phyloP scores from a whole-genome alignment of 2,888 invertebrate genomes.

The Diploptera punctata region DNA sequence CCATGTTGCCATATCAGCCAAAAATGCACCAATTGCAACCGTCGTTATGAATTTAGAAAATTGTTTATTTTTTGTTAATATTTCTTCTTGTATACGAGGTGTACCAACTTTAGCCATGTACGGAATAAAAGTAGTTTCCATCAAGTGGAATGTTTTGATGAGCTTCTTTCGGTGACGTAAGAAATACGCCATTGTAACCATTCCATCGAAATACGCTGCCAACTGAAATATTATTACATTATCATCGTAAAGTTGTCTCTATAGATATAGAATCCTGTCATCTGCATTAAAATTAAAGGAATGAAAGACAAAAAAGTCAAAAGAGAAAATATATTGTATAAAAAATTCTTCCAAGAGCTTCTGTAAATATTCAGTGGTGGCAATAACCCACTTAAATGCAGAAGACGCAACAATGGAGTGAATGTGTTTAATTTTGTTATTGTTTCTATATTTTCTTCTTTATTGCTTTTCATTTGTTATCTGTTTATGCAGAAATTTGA shows the following conservation, averaged over 20 bases:
- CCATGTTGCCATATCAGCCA: slow-evolving; percentile 6
- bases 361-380: neutral
- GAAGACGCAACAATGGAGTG: neutral
- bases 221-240: neutral
- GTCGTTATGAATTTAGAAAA: neutral
- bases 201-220: slow-evolving; percentile 1
- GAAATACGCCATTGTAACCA: neutral
- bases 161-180: neutral
- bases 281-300: neutral
- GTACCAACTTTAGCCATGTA: neutral
- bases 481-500: too few relatives aligned
- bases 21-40: neutral
- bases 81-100: neutral
- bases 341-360: neutral
- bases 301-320: neutral
- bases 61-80: neutral
- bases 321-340: neutral
- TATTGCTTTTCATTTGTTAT: too few relatives aligned
- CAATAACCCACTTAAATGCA: neutral
- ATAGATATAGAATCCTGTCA: neutral
- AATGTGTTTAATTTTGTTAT: neutral
- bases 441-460: too few relatives aligned
- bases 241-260: neutral
- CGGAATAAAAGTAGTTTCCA: neutral
- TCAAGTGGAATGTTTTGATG: neutral